Base-by-base conservation (phyloP, 2,113 vertebrate species). In the Castor canadensis region DNA sequence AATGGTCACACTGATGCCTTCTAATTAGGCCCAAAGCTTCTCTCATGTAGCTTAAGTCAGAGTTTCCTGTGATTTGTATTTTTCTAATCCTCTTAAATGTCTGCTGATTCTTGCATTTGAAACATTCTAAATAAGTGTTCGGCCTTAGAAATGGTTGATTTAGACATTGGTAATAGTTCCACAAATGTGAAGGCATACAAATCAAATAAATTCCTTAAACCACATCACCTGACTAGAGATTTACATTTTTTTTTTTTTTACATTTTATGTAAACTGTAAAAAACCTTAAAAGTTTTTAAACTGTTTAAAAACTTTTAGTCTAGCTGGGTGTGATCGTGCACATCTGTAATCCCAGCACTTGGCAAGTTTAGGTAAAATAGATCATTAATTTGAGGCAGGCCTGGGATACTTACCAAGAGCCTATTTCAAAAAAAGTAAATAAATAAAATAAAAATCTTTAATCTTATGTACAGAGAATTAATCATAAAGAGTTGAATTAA, bases 121-220 rank as follows among this genome's bases (percentile, higher is more conserved):
- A 95, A 64, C 86, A 26, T 26, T 92, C 73, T 82, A 86, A 93
- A 82, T 80, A 38, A 49, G 19, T 89, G 45, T 71, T 84, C 45
- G 45, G 26, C 1, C 20, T 95, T 45, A 66, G 6, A 87, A 28
- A 62, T 10, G 10, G 9, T 30, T 22, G 4, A 84, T 32, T 17
- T 11, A 82, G 40, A 30, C 49, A 86, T 43, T 85, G 17, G 45
- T 26, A 49, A 11, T 49, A 82, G 87, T 30, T 91, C 58, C 45
- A 30, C n/a, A 88, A 80, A 43, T 20, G 72, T 13, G 22, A 45
- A 72, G 24, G 35, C 16, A 81, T 86, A n/a, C n/a, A n/a, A n/a
- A n/a, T 15, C 17, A 88, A 40, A 54, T 8, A 75, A n/a, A 60
- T 49, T 3, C 12, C 30, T 66, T 45, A 73, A 28, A 4, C 15